Evolutionary conservation across 2,113 vertebrate species (phyloP), one percentile per base, ranked within the genome.

Genomic region (Chunga burmeisteri): DNA sequence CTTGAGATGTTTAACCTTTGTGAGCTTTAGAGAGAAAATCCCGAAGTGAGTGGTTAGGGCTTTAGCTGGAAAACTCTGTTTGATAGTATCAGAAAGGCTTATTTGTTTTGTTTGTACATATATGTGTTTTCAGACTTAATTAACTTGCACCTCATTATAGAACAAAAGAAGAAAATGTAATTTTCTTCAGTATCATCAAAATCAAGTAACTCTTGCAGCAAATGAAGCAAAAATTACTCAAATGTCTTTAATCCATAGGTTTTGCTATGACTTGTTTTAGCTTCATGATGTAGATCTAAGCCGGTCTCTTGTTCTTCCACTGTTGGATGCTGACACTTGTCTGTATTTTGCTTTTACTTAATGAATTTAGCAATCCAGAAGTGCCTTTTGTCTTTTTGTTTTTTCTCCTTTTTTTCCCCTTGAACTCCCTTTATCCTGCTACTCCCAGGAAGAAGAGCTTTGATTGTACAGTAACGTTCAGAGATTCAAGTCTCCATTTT

Each of bases 151-250:
- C 38, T 83, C 67, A 40, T 77, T 88, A 34, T n/a, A 62, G 67
- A 96, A 86, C 65, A 94, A 90, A 95, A 80, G 44, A 81, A 53
- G 53, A 73, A 94, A 95, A 36, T 34, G 26, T 46, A 67, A 78
- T 90, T 94, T 95, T 92, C 63, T 42, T 63, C 15, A 16, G 71
- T 94, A 84, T 50, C 34, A 77, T 85, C 59, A 90, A 67, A 95
- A 90, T 90, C 59, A 81, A 91, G 59, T 88, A 81, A 77, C 40
- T 91, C 74, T 90, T 88, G 55, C 34, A 90, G 63, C 55, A 84
- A 90, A 83, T 91, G 74, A 86, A 92, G 50, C 10, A 6, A 65
- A 65, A 67, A 93, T 95, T 96, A 81, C 80, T 90, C 25, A 63
- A 90, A 73, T 0, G 0, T 42, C 75, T 94, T 94, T 96, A 93